Conservation (phyloP, 2,797 vertebrate genomes). For the Nannoperca obscura region DNA sequence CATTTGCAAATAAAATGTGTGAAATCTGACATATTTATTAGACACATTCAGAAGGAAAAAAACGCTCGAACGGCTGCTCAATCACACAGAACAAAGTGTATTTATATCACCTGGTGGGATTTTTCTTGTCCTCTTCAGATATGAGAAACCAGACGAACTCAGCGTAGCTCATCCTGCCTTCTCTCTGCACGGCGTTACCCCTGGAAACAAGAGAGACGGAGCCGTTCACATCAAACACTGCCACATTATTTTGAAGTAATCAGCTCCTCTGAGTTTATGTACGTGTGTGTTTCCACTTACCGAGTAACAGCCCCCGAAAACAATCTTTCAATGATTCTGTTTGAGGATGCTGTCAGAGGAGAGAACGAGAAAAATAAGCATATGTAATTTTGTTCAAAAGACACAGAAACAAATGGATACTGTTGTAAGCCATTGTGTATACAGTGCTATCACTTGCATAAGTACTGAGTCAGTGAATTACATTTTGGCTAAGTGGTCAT, state of each 20-base stretch:
- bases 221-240: background rate
- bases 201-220: slow-evolving; percentile 82
- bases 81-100: background rate
- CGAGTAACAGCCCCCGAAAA: slow-evolving; percentile 98
- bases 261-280: slow-evolving; percentile 22
- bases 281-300: slow-evolving; percentile 82
- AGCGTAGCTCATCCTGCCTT: slow-evolving; percentile 98
- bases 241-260: slow-evolving; percentile 28
- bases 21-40: background rate
- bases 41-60: background rate
- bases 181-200: slow-evolving; percentile 93
- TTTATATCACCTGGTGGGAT: slow-evolving; percentile 90
- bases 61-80: slow-evolving; percentile 20
- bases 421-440: background rate
- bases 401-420: slow-evolving; percentile 33
- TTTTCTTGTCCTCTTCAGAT: slow-evolving; percentile 99
- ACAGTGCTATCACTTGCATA: slow-evolving; percentile 13
- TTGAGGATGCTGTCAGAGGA: slow-evolving; percentile 91
- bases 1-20: background rate
- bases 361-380: slow-evolving; percentile 41
- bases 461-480: slow-evolving; percentile 20
- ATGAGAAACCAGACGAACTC: slow-evolving; percentile 99
- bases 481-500: slow-evolving; percentile 7
- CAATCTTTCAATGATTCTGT: slow-evolving; percentile 95
- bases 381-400: slow-evolving; percentile 32